Base-by-base conservation (phyloP, 2,888 invertebrate species). In the Ochropacha duplaris region DNA sequence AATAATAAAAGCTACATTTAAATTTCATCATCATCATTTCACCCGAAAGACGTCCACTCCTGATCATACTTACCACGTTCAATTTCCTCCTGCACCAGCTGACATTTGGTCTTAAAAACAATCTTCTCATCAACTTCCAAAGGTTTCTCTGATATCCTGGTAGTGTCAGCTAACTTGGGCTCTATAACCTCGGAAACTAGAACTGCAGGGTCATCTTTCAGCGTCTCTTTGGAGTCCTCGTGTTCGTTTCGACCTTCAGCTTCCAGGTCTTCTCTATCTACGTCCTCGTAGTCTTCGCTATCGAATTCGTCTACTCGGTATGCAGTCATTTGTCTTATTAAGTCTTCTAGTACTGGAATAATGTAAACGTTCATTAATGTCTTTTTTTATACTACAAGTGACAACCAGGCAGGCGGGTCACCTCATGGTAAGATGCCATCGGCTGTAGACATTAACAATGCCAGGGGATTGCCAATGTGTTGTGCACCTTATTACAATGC, bases 281-380 rank as follows among this genome's bases (percentile, higher is more conserved):
- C 91, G 22, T 87, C 84, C 28, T 93, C 93, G 1, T 94, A 93
- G 1, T 88, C 87, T 39, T 93, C 93, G 34, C 88, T 84, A n/a
- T 87, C 76, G 34, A 93, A 91, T 54, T 94, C 94, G 49, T 94
- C 91, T 57, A 85, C 83, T 70, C 89, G 81, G 61, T 93, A 89
- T 22, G 90, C 85, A 19, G 95, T 94, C 88, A 95, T 94, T 84
- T 96, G 95, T 78, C 94, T 88, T 69, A 96, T 95, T 0, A 96
- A 87, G 75, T 96, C 95, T 88, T 96, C 96, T 78, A 96, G 89
- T 31, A 95, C 94, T 90, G 92, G 22, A 83, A 84, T 36, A 12
- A 36, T 5, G 14, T 12, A 19, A 52, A n/a, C n/a, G n/a, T n/a
- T n/a, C n/a, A n/a, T n/a, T n/a, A n/a, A n/a, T n/a, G n/a, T n/a